Conservation (phyloP, 2,113 vertebrate species). For the Apeltes quadracus region DNA sequence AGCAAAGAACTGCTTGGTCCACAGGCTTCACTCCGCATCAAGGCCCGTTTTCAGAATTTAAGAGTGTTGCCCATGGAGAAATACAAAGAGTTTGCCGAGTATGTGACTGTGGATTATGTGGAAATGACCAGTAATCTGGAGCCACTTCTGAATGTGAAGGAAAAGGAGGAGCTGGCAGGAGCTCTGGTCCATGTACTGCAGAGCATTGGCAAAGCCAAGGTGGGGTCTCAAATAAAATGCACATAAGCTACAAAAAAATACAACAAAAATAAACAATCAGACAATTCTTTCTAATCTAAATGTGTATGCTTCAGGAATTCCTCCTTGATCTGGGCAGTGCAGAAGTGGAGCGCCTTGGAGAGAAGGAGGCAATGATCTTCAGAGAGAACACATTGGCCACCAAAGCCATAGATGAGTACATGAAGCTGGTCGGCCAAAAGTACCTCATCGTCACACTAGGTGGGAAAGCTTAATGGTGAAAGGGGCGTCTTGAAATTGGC, state of each 20-base stretch:
- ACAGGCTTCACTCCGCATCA: constrained; percentile 83
- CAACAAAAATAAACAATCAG: not conserved
- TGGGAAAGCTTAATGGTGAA: constrained; percentile 53
- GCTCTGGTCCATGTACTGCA: constrained; percentile 90
- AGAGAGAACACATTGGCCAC: constrained; percentile 95
- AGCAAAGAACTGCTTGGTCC: constrained; percentile 74
- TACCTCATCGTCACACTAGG: constrained; percentile 93
- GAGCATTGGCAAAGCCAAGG: constrained; percentile 93
- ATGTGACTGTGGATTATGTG: constrained; percentile 88
- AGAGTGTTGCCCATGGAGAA: constrained; percentile 89
- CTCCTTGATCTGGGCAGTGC: constrained; percentile 87
- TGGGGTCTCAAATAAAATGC: constrained; percentile 44
- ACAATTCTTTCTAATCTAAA: not conserved
- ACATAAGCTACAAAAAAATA: not conserved
- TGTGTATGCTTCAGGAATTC: constrained; percentile 82
- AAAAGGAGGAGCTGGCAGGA: constrained; percentile 91
- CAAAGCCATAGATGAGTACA: constrained; percentile 96
- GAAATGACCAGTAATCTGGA: constrained; percentile 87
- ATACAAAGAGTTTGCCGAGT: constrained; percentile 95
- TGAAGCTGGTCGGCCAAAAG: constrained; percentile 95
- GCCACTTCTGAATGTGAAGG: constrained; percentile 84
- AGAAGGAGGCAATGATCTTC: constrained; percentile 91
- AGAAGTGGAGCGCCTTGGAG: constrained; percentile 88
- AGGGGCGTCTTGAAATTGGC: not conserved
- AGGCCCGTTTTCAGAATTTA: constrained; percentile 86